A percentile compares a stretch with the other conserved stretches of the same genome.
Conservation (phyloP, 2,113 vertebrate genomes). For the Neodon shergylaensis region DNA sequence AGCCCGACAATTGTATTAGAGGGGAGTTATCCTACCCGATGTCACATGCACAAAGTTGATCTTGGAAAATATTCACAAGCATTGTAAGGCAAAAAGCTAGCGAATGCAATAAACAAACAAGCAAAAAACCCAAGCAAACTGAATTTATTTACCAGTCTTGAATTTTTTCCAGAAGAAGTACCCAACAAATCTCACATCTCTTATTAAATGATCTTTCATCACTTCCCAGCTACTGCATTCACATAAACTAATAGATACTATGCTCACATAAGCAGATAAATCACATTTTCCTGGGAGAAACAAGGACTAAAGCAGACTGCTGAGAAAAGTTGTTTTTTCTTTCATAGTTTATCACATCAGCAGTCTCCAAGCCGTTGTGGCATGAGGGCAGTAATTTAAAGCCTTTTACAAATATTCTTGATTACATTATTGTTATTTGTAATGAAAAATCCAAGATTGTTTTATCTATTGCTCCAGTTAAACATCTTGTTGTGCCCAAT, state of each 20-base stretch:
- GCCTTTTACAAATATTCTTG: slow-evolving; percentile 10
- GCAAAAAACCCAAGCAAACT: not conserved
- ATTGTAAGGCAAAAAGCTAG: not conserved
- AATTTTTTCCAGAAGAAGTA: slow-evolving; percentile 16
- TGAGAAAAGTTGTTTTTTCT: not conserved
- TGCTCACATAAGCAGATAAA: not conserved
- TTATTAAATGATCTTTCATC: not conserved
- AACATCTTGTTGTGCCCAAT: not conserved
- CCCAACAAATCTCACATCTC: not conserved
- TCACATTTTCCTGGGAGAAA: not conserved
- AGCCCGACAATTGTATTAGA: not conserved
- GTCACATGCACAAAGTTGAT: not conserved
- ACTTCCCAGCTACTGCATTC: not conserved
- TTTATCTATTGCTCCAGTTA: not conserved
- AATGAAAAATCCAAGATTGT: not conserved
- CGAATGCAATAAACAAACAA: not conserved
- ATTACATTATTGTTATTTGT: not conserved
- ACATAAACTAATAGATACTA: not conserved
- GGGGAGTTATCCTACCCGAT: not conserved
- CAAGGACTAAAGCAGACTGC: not conserved
- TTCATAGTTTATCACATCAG: not conserved
- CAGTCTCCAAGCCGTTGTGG: not conserved
- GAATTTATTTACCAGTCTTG: not conserved
- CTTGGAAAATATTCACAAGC: not conserved
- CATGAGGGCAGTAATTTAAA: not conserved